These are phyloP conservation scores for Macaria notata DNA, from an alignment of 2,888 invertebrate genomes.

Conservation along the genomic window DNA sequence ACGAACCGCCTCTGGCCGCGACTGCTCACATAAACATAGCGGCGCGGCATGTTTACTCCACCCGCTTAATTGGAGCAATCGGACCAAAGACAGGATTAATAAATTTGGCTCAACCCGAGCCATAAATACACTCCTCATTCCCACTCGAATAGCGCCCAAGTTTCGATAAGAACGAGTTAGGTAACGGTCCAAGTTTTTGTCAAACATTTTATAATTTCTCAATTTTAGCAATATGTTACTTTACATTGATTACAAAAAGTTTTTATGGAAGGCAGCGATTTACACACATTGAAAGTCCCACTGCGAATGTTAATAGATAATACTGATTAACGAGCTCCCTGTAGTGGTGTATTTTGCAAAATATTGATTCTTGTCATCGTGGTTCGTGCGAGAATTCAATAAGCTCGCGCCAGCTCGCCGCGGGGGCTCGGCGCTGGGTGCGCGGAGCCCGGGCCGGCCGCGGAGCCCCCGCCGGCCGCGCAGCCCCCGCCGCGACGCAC, in stretches of 20 bases:
- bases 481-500: constrained; percentile 55
- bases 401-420: constrained; percentile 49
- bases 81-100: constrained; percentile 69
- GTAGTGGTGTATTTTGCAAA: constrained; percentile 40
- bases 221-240: constrained; percentile 2
- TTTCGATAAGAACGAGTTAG: constrained; percentile 28
- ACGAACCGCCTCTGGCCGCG: constrained; percentile 37
- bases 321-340: constrained; percentile 36
- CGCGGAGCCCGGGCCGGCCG: constrained; percentile 41
- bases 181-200: constrained; percentile 2
- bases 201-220: background rate
- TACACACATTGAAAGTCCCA: constrained; percentile 24
- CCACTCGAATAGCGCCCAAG: constrained; percentile 49
- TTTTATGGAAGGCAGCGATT: constrained; percentile 8
- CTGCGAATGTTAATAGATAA: constrained; percentile 32
- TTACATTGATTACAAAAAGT: background rate
- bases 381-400: constrained; percentile 73
- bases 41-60: constrained; percentile 66
- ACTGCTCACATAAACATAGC: constrained; percentile 59
- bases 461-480: constrained; percentile 52
- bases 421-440: constrained; percentile 67
- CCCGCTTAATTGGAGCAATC: constrained; percentile 75
- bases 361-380: constrained; percentile 51
- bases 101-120: constrained; percentile 63
- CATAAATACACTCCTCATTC: constrained; percentile 58